Evolutionary conservation across 2,797 vertebrate species (phyloP).

Genomic region (Poecilia velifera): DNA sequence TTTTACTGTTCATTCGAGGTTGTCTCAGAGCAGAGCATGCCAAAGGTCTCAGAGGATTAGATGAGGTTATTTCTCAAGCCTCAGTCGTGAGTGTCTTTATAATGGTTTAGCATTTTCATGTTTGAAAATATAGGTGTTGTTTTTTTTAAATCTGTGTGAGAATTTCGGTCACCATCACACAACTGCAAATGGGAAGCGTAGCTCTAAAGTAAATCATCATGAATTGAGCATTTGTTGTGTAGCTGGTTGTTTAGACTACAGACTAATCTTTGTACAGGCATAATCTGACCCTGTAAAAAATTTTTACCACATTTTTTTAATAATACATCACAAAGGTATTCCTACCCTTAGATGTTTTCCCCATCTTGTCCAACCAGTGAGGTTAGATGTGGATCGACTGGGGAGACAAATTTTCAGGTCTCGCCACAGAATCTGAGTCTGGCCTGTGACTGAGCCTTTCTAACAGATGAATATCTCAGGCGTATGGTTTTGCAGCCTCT

Average conservation of each 20-base stretch:
- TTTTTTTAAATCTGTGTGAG: conserved; percentile 56
- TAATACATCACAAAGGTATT: not conserved
- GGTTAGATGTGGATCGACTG: not conserved
- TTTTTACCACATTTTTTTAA: not conserved
- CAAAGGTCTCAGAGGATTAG: conserved; percentile 68
- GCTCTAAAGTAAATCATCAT: not conserved
- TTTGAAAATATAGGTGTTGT: conserved; percentile 63
- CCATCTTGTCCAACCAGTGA: not conserved
- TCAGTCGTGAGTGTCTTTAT: conserved; percentile 62
- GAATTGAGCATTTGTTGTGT: not conserved
- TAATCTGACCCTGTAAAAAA: not conserved
- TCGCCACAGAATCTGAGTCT: not conserved
- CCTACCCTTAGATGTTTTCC: not conserved
- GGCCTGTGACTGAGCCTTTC: not conserved
- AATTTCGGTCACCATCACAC: conserved; percentile 46
- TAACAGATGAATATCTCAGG: not conserved
- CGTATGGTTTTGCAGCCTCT: not conserved
- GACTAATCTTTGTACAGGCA: not conserved
- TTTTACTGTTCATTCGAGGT: conserved; percentile 73
- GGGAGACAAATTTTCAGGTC: not conserved
- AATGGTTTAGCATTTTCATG: conserved; percentile 72
- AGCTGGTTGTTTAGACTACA: not conserved
- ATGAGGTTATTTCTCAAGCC: conserved; percentile 71
- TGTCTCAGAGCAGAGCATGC: conserved; percentile 72
- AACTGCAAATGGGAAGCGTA: not conserved